Conservation (phyloP, 2,113 vertebrate species). For the Ranitomeya imitator region DNA sequence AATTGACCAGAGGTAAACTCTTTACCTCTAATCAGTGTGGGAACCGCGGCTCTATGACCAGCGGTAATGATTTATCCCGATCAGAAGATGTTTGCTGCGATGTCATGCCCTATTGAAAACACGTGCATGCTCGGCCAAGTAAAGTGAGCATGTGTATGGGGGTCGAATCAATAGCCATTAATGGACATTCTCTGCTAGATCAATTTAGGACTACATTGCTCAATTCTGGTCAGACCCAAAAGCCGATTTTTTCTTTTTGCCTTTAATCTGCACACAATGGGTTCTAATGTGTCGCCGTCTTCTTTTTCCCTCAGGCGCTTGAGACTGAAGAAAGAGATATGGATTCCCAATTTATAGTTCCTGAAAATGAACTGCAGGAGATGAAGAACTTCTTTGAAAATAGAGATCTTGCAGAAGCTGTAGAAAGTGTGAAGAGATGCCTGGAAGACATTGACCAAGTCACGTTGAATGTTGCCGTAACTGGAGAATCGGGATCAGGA, state of each 20-base stretch:
- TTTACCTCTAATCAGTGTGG: too few relatives aligned
- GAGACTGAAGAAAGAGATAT: neutral
- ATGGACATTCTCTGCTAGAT: neutral
- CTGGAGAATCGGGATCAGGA: conserved; percentile 71
- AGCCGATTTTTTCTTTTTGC: neutral
- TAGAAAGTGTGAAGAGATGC: neutral
- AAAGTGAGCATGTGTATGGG: too few relatives aligned
- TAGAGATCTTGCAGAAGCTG: neutral
- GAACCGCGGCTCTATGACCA: too few relatives aligned
- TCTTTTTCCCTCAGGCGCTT: neutral
- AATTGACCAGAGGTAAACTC: too few relatives aligned
- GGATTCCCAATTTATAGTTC: neutral
- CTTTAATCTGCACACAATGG: neutral
- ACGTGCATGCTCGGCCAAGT: too few relatives aligned
- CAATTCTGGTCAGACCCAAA: too few relatives aligned
- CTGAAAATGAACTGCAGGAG: conserved; percentile 7
- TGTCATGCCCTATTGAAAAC: too few relatives aligned
- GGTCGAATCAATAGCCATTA: too few relatives aligned
- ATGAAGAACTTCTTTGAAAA: neutral
- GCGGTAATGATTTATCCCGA: too few relatives aligned
- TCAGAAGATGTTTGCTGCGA: too few relatives aligned
- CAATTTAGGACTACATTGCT: neutral
- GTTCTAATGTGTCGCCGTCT: neutral
- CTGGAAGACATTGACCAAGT: neutral
- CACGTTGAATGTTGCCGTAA: conserved; percentile 71